Evolutionary conservation across 2,797 vertebrate species (phyloP).

Genomic region (Cynodonichthys magdalenae): DNA sequence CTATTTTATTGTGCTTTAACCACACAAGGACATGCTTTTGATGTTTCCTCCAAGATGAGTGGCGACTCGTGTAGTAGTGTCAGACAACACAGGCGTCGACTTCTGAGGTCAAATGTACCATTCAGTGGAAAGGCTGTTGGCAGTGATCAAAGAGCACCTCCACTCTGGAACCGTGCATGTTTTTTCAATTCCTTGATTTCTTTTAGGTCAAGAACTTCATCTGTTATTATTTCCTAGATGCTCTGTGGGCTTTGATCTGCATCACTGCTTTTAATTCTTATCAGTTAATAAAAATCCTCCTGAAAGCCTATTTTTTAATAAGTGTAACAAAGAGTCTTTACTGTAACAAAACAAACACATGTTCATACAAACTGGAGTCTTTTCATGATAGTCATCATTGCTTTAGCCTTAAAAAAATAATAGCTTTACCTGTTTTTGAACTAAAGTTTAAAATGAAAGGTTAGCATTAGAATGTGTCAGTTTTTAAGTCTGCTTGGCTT

Average conservation of each 20-base stretch:
- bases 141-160: conserved; percentile 69
- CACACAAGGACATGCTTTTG: conserved; percentile 51
- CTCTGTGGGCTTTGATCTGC: conserved; percentile 64
- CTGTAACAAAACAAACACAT: conserved; percentile 3
- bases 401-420: too few relatives aligned
- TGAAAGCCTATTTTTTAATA: conserved; percentile 22
- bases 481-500: conserved; percentile 7
- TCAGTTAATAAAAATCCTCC: conserved; percentile 38
- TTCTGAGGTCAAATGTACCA: conserved; percentile 57
- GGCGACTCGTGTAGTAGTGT: conserved; percentile 46
- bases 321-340: neutral
- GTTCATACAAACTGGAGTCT: neutral
- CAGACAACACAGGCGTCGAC: conserved; percentile 48
- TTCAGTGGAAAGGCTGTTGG: conserved; percentile 36
- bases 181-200: conserved; percentile 22
- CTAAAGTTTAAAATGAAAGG: too few relatives aligned
- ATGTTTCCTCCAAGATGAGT: conserved; percentile 52
- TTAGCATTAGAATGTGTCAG: too few relatives aligned
- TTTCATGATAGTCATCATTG: neutral
- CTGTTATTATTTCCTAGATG: conserved; percentile 54
- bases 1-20: conserved; percentile 57
- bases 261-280: conserved; percentile 25
- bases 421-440: neutral
- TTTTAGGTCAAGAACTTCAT: conserved; percentile 56
- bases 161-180: conserved; percentile 46